Base-by-base conservation (phyloP, 2,113 vertebrate genomes). In the Synchiropus splendidus region DNA sequence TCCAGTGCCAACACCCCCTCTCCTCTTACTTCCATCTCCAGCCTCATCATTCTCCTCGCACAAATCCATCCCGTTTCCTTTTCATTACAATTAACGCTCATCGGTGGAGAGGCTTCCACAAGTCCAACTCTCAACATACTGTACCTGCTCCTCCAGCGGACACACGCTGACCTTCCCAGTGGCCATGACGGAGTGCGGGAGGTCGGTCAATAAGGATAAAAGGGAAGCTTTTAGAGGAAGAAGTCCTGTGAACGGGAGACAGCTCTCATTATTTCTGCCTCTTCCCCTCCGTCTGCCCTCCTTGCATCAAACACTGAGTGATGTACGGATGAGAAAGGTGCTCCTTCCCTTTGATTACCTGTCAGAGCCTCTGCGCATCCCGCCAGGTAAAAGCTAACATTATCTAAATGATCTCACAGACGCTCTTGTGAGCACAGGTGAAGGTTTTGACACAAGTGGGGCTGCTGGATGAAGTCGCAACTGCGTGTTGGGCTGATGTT, bases 321-420 rank as follows among this genome's bases (percentile, higher is more conserved):
- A 70, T 64, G 55, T 49, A 4, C 42, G 57, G 57, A 72, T 65
- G 69, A 75, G 49, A 42, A 14, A 17, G 68, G 36, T 4, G 59
- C 61, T 51, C 45, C 39, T 68, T 70, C 48, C 39, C 61, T 77
- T 73, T 81, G 71, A 73, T 75, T 61, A 61, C 52, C 75, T 64
- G 71, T 69, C 78, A 77, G 39, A 10, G 46, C 54, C 52, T 32
- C 48, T 52, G 51, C 54, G 51, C 49, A 35, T 62, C 63, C 58
- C 48, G 66, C 18, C 21, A 73, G 58, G 54, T 70, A 68, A 70
- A 74, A 54, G 61, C 67, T 45, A 50, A 51, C 45, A 65, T 74
- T 65, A 66, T 51, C 58, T 42, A 64, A 63, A 72, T 62, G 57
- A 58, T 58, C 45, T 45, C 46, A n/a, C n/a, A n/a, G n/a, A n/a